Evolutionary conservation across 1,140 invertebrate genomes (phyloP).

Genomic region (Drosophila ananassae): DNA sequence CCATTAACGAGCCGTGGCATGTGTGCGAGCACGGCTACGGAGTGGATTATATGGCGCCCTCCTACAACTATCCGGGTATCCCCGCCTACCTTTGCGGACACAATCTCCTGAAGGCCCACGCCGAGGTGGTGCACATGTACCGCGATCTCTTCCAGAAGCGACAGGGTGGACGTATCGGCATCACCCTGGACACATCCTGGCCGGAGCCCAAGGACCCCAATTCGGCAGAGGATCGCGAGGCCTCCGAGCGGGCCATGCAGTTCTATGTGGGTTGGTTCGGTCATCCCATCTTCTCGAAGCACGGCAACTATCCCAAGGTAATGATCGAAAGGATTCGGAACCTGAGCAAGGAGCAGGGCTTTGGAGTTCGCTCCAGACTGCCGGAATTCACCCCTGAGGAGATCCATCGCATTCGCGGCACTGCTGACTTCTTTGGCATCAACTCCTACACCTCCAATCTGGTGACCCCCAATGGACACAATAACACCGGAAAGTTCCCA

Average conservation of each 20-base stretch:
- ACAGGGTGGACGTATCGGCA: slow-evolving; percentile 87
- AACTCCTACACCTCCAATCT: slow-evolving; percentile 86
- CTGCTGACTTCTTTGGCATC: slow-evolving; percentile 87
- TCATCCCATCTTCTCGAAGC: slow-evolving; percentile 86
- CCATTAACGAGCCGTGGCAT: slow-evolving; percentile 90
- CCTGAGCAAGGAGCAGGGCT: slow-evolving; percentile 86
- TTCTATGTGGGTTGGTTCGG: slow-evolving; percentile 87
- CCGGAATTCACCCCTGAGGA: slow-evolving; percentile 87
- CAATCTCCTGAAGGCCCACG: slow-evolving; percentile 87
- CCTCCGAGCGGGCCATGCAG: slow-evolving; percentile 85
- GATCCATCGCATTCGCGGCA: slow-evolving; percentile 86
- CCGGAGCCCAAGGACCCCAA: slow-evolving; percentile 85
- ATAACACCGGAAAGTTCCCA: slow-evolving; percentile 80
- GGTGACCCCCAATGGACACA: slow-evolving; percentile 83
- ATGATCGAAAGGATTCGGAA: slow-evolving; percentile 86
- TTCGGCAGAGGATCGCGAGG: slow-evolving; percentile 85
- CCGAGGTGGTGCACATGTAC: slow-evolving; percentile 88
- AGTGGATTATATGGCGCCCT: slow-evolving; percentile 86
- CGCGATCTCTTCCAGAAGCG: slow-evolving; percentile 86
- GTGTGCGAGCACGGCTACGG: slow-evolving; percentile 88
- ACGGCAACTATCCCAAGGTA: slow-evolving; percentile 87
- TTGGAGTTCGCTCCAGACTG: slow-evolving; percentile 85
- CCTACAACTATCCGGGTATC: slow-evolving; percentile 86
- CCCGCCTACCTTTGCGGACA: slow-evolving; percentile 87
- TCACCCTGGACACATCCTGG: slow-evolving; percentile 87